Base-by-base conservation (phyloP, 2,113 vertebrate genomes). In the Mugil cephalus region DNA sequence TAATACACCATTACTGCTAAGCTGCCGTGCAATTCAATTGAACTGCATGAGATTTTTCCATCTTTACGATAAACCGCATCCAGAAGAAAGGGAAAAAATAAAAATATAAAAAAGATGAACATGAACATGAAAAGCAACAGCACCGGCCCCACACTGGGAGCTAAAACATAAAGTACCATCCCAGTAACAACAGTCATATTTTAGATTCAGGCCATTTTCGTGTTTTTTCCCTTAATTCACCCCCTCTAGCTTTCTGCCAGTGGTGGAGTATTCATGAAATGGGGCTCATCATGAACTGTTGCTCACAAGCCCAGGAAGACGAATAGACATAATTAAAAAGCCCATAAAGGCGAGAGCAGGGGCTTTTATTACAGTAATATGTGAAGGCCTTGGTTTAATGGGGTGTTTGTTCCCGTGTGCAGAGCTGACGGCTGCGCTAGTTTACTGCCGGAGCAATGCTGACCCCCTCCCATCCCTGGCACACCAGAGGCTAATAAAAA, bases 291-390 rank as follows among this genome's bases (percentile, higher is more conserved):
- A 62, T 77, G 84, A 85, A 84, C 85, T 89, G 86, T 86, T 85
- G 87, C 87, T 81, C 82, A 76, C 77, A 69, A 85, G 77, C 76
- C 86, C 78, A 1, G 79, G 85, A 89, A 91, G 93, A 94, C 75
- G 55, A 91, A 93, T 94, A 75, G 90, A 91, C 87, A 75, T 92
- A 90, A 94, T 94, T 92, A 94, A 89, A 94, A 90, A 88, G 83
- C 72, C 84, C 88, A 89, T 91, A 88, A 93, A 92, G 77, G 79
- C 77, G 7, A 70, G 79, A 75, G 75, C 75, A 30, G 82, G 71
- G 79, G 77, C 79, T 81, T 91, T 92, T 91, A 93, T 92, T 90
- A 85, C 88, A 80, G 89, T 90, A 89, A 92, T 90, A 86, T 87
- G 88, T 81, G 83, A 79, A 81, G 78, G 76, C 78, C 83, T 80